Base-by-base conservation (phyloP, 2,113 vertebrate species). In the Toxotes jaculatrix region DNA sequence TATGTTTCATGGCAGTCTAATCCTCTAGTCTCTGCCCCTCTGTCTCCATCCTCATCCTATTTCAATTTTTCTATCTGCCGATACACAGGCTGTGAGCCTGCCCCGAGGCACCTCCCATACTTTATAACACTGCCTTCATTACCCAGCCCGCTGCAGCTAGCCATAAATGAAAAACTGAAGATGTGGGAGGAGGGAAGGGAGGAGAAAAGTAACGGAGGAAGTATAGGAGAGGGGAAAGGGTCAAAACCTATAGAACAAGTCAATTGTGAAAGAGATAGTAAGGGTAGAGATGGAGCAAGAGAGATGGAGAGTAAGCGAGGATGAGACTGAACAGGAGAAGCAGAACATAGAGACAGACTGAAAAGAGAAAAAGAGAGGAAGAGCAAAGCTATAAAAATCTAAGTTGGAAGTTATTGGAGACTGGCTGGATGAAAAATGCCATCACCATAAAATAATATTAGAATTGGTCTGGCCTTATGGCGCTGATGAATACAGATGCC, bases 361-460 rank as follows among this genome's bases (percentile, higher is more conserved):
- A 72, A 76, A 83, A 65, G 9, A 16, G 6, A 82, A 72, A 64
- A 78, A 21, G 32, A 38, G 34, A 67, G 42, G 67, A 82, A 67
- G 72, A 57, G 62, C 65, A 81, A 80, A 83, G 68, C 72, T 68
- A 91, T 92, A 88, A 91, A 68, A 92, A 77, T 74, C 62, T 59
- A 86, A 87, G 82, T 83, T 84, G 55, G 84, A 87, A 84, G 87
- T 90, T 88, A 90, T 90, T 89, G 79, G 83, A 89, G 74, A 82
- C 47, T 73, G 73, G 67, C 74, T 84, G 79, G 74, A 85, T 89
- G 82, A 91, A 93, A 93, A 93, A 93, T 92, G 63, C 77, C 84
- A 85, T 74, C 9, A 47, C 73, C 81, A 83, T 93, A 92, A 91
- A 94, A 91, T 92, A 89, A 88, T 91, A 93, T 92, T 88, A 89